phyloP scores from a whole-genome alignment of 2,797 vertebrate species.

The Salarias fasciatus region DNA sequence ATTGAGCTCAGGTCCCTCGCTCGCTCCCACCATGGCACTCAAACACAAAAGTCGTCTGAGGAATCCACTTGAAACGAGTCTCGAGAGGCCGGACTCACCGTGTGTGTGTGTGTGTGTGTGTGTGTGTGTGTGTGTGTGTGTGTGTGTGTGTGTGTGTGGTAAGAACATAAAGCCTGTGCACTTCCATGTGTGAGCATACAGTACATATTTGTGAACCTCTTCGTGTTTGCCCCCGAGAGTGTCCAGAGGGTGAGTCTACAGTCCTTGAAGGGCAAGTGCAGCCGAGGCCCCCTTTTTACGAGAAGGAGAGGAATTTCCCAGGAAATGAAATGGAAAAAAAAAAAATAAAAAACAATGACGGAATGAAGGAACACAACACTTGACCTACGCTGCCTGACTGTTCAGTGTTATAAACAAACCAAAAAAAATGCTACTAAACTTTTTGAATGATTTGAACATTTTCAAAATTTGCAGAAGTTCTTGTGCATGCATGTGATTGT shows the following conservation, averaged over 20 bases:
- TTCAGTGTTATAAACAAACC: too few species aligned
- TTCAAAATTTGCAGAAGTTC: too few species aligned
- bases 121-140: slow-evolving; percentile 10
- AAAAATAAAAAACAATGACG: slow-evolving; percentile 13
- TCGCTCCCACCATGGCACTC: slow-evolving; percentile 28
- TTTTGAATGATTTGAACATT: too few species aligned
- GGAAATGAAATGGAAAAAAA: slow-evolving; percentile 28
- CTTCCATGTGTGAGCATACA: slow-evolving; percentile 30
- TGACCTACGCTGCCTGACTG: not conserved
- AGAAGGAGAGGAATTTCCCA: slow-evolving; percentile 41
- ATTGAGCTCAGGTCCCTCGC: slow-evolving; percentile 31
- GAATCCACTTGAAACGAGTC: slow-evolving; percentile 34
- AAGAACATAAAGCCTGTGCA: not conserved
- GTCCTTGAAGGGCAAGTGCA: slow-evolving; percentile 13
- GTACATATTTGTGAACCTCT: slow-evolving; percentile 33
- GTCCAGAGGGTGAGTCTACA: slow-evolving; percentile 31
- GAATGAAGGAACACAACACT: slow-evolving; percentile 4
- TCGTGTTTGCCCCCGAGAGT: slow-evolving; percentile 1
- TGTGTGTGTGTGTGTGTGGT: slow-evolving; percentile 3
- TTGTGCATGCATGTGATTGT: too few species aligned
- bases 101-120: slow-evolving; percentile 2
- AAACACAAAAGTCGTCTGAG: slow-evolving; percentile 32
- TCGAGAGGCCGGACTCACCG: slow-evolving; percentile 8
- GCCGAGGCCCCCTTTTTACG: slow-evolving; percentile 20
- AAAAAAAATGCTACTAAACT: too few species aligned